Conservation (phyloP, 2,797 vertebrate species). For the Spondyliosoma cantharus region DNA sequence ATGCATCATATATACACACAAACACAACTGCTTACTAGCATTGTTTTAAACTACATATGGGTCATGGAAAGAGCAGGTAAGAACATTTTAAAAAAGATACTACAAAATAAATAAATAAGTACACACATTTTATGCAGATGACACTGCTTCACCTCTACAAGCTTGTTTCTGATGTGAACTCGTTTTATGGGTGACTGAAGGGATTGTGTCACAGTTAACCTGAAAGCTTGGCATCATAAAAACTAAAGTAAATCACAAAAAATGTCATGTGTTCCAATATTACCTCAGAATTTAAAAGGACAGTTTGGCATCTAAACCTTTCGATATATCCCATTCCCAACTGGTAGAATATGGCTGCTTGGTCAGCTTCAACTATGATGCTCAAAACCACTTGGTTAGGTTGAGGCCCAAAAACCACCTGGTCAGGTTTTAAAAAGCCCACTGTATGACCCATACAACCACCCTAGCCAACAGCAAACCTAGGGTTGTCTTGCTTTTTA, state of each 20-base stretch:
- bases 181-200: background rate
- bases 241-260: background rate
- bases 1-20: background rate
- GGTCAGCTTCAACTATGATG: no score
- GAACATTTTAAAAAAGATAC: background rate
- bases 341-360: no score
- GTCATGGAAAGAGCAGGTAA: slow-evolving; percentile 1
- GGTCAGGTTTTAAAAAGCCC: no score
- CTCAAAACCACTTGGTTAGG: no score
- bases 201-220: background rate
- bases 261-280: background rate
- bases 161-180: background rate
- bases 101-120: background rate
- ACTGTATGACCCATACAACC: no score
- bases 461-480: no score
- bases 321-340: no score
- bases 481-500: no score
- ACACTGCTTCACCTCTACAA: background rate
- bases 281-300: background rate
- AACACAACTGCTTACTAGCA: background rate
- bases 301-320: background rate
- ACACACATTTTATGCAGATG: background rate
- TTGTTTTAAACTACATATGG: background rate
- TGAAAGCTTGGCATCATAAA: background rate
- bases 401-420: no score